These are phyloP conservation scores for Aphodius sticticus DNA, from an alignment of 2,888 invertebrate species.

Conservation along the genomic window DNA sequence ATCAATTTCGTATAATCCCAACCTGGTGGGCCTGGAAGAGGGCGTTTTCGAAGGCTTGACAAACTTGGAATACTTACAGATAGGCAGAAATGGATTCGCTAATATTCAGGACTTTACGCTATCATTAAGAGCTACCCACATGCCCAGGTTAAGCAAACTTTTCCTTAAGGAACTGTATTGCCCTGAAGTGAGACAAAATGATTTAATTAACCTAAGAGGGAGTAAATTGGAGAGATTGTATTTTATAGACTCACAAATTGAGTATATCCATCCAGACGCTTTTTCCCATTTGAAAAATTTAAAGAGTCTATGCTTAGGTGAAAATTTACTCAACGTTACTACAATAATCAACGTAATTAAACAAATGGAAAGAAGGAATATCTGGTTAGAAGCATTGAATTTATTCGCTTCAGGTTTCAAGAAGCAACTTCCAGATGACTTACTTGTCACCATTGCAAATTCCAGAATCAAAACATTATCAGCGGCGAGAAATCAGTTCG, in stretches of 20 bases:
- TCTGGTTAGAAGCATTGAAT: constrained; percentile 62
- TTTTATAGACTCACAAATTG: constrained; percentile 64
- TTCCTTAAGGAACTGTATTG: constrained; percentile 66
- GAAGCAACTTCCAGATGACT: constrained; percentile 60
- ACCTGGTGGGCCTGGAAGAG: constrained; percentile 59
- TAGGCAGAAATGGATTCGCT: constrained; percentile 66
- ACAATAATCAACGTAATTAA: constrained; percentile 60
- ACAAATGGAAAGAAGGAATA: constrained; percentile 54
- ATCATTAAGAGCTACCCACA: constrained; percentile 58
- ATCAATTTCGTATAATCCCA: constrained; percentile 66
- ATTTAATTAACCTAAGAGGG: constrained; percentile 62
- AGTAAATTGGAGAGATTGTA: constrained; percentile 61
- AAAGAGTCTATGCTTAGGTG: constrained; percentile 62
- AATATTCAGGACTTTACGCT: constrained; percentile 60
- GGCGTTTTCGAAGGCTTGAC: constrained; percentile 63
- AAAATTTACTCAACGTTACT: constrained; percentile 63
- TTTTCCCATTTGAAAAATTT: constrained; percentile 62
- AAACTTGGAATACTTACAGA: constrained; percentile 61
- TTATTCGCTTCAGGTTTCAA: constrained; percentile 65
- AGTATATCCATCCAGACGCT: constrained; percentile 63
- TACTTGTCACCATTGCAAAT: constrained; percentile 63
- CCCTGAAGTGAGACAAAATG: constrained; percentile 57
- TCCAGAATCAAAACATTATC: constrained; percentile 62
- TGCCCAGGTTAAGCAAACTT: constrained; percentile 62
- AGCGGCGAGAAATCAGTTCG: constrained; percentile 66